Conservation (phyloP, 92 coral and sea anemone genomes). For the Umimayanthus chanpuru region DNA sequence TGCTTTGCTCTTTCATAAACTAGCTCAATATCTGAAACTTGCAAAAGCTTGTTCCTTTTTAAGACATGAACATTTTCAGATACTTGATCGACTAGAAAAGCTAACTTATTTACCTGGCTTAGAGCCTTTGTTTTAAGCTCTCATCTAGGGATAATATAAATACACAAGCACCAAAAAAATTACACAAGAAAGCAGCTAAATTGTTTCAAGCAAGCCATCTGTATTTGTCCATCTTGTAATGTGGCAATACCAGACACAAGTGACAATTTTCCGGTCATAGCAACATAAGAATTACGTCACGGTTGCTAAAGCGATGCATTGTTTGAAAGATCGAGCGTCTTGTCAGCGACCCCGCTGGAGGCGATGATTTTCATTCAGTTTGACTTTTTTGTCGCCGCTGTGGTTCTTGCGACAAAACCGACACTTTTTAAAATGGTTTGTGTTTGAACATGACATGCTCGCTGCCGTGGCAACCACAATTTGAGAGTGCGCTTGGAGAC, state of each 20-base stretch:
- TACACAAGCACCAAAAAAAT: neutral
- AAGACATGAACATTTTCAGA: neutral
- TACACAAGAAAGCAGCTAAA: neutral
- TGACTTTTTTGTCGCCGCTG: conserved; percentile 1
- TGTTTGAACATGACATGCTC: too few species aligned
- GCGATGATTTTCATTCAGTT: neutral
- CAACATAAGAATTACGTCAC: conserved; percentile 26
- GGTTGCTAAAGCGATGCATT: conserved; percentile 24
- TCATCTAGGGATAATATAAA: neutral
- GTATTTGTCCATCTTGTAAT: conserved; percentile 31
- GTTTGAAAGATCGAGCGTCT: neutral
- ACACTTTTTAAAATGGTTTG: too few species aligned
- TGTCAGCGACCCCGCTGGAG: neutral
- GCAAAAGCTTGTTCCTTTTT: neutral
- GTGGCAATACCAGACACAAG: neutral
- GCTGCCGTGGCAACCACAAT: too few species aligned
- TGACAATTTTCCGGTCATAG: conserved; percentile 31
- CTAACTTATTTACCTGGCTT: neutral
- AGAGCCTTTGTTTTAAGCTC: neutral
- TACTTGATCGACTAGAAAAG: neutral
- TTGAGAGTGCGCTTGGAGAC: too few species aligned
- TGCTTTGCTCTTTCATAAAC: neutral
- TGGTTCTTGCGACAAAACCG: neutral
- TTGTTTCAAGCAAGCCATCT: neutral
- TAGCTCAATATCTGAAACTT: neutral